Evolutionary conservation across 2,113 vertebrate species (phyloP).

Genomic region (Rhinopomastus cyanomelas): DNA sequence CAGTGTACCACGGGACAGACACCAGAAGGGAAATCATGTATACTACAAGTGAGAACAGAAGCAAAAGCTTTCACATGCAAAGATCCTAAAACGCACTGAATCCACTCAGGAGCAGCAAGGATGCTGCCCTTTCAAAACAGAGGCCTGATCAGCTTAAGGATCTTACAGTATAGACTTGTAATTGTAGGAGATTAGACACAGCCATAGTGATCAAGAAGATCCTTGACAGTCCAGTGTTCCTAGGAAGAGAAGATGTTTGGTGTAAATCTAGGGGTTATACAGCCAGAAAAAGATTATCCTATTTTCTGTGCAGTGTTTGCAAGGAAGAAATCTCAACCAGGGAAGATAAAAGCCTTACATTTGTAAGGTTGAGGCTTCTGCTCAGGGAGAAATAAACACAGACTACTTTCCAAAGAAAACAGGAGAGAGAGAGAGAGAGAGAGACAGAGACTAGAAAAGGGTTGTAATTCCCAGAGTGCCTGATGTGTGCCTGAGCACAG

Average conservation of each 20-base stretch:
- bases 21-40: neutral
- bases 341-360: conserved; percentile 12
- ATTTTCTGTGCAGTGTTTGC: neutral
- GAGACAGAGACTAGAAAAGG: neutral
- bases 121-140: neutral
- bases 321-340: neutral
- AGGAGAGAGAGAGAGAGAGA: neutral
- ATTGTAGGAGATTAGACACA: neutral
- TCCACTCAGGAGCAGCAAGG: neutral
- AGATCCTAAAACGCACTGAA: neutral
- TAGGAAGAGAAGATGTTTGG: neutral
- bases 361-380: neutral
- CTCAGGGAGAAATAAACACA: neutral
- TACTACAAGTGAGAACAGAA: neutral
- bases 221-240: neutral
- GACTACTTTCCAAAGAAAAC: neutral
- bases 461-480: neutral
- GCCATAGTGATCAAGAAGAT: neutral
- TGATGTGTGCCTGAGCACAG: neutral
- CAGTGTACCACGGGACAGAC: neutral
- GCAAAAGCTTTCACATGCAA: neutral
- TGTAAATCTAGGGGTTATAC: neutral
- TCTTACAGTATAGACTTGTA: neutral
- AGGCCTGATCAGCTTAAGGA: neutral
- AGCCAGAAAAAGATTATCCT: neutral